Base-by-base conservation (phyloP, 2,113 vertebrate genomes). In the Oenanthe melanoleuca region DNA sequence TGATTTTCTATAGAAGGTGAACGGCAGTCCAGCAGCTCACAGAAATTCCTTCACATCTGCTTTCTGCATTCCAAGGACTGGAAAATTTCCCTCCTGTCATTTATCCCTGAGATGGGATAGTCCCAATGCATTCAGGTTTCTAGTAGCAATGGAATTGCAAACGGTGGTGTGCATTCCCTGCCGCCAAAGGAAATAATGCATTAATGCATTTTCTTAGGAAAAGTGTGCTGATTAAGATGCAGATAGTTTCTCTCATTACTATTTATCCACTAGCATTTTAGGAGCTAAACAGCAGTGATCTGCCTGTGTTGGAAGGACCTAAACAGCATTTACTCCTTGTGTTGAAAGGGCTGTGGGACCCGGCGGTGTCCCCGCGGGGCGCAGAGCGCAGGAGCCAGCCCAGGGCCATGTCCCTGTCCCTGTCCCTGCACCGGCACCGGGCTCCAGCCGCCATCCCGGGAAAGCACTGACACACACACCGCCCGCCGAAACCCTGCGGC, bases 11-110 rank as follows among this genome's bases (percentile, higher is more conserved):
- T 0, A 53, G 74, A 45, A 88, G 37, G n/a, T 2, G 38, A 85
- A 34, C 0, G 0, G 49, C 89, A 79, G 28, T 5, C 47, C 70
- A 60, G 70, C 57, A 52, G 25, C 78, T 75, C 70, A 37, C 3
- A 12, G 50, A 85, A 89, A 72, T 11, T 67, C 18, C 64, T 77
- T 65, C 88, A 92, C 88, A 92, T 88, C 92, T 94, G 96, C 79
- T 94, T 93, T 90, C 59, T 61, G 11, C 85, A 88, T 95, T 90
- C 67, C 88, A 88, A 61, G 55, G 55, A 33, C 59, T 92, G 92
- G 88, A 94, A 96, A 94, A 83, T 55, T 78, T 69, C 59, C 34
- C 67, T 85, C 22, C 78, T 71, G 45, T 44, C 65, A 71, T 25
- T 70, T 53, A 0, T 44, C 66, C 81, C 74, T 14, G 95, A 80